Evolutionary conservation across 1,140 invertebrate genomes (phyloP).

Genomic region (Stegodyphus dumicola): DNA sequence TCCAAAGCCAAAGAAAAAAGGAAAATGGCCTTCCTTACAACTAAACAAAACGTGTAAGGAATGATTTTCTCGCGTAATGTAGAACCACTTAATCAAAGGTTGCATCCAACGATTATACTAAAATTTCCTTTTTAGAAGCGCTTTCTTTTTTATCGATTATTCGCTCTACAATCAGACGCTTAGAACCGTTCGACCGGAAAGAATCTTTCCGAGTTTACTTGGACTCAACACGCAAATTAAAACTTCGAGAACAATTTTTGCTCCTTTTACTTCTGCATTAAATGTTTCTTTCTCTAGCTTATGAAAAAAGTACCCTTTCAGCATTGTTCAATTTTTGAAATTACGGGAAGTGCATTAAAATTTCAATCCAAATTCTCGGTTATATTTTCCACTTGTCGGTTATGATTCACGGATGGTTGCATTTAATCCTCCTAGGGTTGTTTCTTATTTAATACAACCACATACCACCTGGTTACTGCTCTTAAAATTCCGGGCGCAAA

Average conservation of each 20-base stretch:
- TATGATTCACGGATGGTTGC: conserved; percentile 11
- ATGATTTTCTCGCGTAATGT: neutral
- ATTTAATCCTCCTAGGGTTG: conserved; percentile 32
- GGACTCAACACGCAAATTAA: conserved; percentile 36
- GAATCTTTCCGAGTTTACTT: conserved; percentile 20
- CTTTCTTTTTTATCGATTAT: conserved; percentile 18
- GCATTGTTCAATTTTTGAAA: conserved; percentile 37
- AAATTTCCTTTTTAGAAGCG: conserved; percentile 32
- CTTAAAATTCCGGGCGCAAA: conserved; percentile 8
- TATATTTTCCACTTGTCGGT: conserved; percentile 25
- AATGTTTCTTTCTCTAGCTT: conserved; percentile 11
- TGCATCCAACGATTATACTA: neutral
- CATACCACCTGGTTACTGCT: conserved; percentile 30
- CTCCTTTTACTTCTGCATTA: conserved; percentile 6
- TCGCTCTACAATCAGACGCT: conserved; percentile 19
- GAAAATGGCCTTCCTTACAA: neutral
- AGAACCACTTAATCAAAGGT: conserved; percentile 43
- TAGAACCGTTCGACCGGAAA: conserved; percentile 26
- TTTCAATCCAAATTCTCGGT: conserved; percentile 38
- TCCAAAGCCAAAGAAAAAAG: too few relatives aligned
- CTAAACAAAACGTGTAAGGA: conserved; percentile 27
- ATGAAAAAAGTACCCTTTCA: neutral
- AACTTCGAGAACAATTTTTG: conserved; percentile 26
- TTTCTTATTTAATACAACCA: neutral
- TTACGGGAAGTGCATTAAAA: conserved; percentile 52